Conservation (phyloP, 2,797 vertebrate genomes). For the Caiman crocodilus region DNA sequence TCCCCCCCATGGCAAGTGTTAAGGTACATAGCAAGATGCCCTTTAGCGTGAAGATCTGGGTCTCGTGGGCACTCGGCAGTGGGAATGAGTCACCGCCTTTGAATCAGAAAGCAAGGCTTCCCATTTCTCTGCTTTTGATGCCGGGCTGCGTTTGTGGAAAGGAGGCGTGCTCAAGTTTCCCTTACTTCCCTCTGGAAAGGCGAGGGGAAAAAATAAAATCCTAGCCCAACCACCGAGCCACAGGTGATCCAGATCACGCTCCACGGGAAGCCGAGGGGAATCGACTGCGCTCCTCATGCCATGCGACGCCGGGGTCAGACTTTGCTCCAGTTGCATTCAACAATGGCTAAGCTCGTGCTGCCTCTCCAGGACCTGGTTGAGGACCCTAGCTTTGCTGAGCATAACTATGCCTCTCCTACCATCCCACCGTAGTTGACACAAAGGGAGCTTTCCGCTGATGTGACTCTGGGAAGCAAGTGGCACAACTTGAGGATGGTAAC, state of each 20-base stretch:
- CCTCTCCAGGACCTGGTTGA: accelerated
- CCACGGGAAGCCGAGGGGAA: not conserved
- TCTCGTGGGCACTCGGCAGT: not conserved
- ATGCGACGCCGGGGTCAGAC: not conserved
- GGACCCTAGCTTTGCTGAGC: no score
- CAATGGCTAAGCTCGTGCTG: not conserved
- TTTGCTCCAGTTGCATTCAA: not conserved
- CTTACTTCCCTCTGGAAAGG: not conserved
- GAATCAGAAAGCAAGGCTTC: not conserved
- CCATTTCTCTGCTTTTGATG: not conserved
- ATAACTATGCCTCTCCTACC: no score
- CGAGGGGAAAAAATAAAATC: not conserved
- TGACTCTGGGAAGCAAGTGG: no score
- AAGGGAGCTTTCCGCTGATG: no score
- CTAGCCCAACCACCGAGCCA: accelerated
- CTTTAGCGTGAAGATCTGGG: accelerated
- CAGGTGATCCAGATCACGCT: not conserved
- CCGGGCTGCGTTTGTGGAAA: not conserved
- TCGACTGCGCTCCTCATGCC: not conserved
- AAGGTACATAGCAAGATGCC: not conserved
- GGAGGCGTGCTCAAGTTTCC: accelerated
- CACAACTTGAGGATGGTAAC: no score
- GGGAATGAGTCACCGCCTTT: not conserved
- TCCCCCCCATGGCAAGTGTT: accelerated
- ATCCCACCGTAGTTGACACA: no score